Conservation (phyloP, 1,140 invertebrate species). For the Nymphalis io region DNA sequence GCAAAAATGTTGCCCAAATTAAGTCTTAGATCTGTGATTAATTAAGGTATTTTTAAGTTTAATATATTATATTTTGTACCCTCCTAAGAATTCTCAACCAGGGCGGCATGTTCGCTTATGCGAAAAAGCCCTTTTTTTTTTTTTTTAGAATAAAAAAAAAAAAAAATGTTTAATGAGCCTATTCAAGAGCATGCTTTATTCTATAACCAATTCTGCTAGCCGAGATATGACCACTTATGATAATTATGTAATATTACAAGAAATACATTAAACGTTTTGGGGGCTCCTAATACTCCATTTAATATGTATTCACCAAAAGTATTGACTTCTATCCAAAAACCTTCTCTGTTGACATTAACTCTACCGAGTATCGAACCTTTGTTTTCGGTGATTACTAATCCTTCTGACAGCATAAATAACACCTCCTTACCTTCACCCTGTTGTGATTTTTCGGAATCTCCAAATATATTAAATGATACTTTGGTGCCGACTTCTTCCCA, state of each 20-base stretch:
- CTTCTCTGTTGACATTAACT: conserved; percentile 18
- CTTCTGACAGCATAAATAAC: conserved; percentile 13
- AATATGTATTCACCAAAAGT: conserved; percentile 20
- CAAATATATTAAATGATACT: conserved; percentile 10
- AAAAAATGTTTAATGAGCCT: no score
- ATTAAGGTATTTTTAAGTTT: no score
- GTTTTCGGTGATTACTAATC: conserved; percentile 6
- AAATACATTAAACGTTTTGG: conserved; percentile 5
- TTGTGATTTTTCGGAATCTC: conserved; percentile 21
- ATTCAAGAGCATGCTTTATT: conserved; percentile 4
- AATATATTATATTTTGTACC: no score
- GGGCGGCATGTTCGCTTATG: no score
- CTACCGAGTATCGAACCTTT: conserved; percentile 12
- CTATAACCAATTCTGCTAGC: conserved; percentile 16
- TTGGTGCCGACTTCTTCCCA: conserved; percentile 2
- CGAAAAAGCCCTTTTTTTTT: no score
- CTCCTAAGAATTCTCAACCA: no score
- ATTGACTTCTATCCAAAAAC: conserved; percentile 14
- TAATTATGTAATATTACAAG: conserved; percentile 12
- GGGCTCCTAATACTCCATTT: conserved; percentile 10
- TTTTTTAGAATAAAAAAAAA: no score
- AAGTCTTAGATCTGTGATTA: no score
- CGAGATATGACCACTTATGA: conserved; percentile 6
- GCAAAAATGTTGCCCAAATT: no score
- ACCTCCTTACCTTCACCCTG: conserved; percentile 4